Evolutionary conservation across 2,888 invertebrate species (phyloP).

Genomic region (Heliconius ismenius): DNA sequence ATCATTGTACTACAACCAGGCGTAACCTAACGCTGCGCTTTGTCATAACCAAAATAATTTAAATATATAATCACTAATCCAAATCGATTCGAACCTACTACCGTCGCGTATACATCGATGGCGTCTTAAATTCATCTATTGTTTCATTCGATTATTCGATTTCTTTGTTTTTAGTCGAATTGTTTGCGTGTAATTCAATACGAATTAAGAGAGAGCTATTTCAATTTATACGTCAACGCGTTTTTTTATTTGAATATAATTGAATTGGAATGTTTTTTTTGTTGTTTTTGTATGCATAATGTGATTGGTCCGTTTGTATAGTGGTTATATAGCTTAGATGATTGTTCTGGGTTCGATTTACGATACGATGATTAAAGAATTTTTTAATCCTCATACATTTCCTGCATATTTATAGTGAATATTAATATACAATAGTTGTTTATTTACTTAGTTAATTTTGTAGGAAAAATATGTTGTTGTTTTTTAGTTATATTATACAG

Average conservation of each 20-base stretch:
- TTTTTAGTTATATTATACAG: no score
- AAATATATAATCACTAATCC: neutral
- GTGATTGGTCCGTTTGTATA: neutral
- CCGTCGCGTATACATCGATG: conserved; percentile 18
- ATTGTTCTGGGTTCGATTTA: conserved; percentile 1
- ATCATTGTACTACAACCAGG: no score
- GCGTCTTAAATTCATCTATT: conserved; percentile 33
- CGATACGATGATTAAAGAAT: neutral
- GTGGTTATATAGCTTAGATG: neutral
- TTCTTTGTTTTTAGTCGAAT: conserved; percentile 55
- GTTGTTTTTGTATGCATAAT: conserved; percentile 12
- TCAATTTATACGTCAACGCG: conserved; percentile 57
- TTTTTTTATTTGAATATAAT: conserved; percentile 36
- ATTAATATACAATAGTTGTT: no score
- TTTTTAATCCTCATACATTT: neutral
- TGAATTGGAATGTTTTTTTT: conserved; percentile 18
- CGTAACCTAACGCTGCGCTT: neutral
- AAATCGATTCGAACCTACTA: neutral
- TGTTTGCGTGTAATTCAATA: conserved; percentile 76
- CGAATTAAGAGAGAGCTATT: conserved; percentile 73
- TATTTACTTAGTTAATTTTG: no score
- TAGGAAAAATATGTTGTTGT: no score
- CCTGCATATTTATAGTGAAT: neutral
- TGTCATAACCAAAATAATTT: neutral
- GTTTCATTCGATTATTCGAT: conserved; percentile 47